Evolutionary conservation across 1,140 invertebrate species (phyloP), one percentile per base, ranked within the genome.

Genomic region (Neodiprion pinetum): DNA sequence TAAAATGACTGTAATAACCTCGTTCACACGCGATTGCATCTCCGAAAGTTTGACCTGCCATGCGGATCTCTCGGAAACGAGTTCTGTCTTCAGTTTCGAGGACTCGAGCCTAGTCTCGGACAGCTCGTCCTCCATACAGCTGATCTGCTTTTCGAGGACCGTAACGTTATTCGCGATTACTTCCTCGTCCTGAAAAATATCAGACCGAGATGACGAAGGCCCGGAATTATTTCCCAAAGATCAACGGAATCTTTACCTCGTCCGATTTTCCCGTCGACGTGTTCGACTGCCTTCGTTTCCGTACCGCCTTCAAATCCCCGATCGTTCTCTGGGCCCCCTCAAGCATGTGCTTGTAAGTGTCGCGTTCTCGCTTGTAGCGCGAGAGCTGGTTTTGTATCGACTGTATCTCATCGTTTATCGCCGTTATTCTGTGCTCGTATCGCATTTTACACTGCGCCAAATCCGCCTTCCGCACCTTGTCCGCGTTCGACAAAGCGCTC

Each of bases 261-360:
- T 93, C 92, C 17, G 90, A 90, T 81, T 90, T 92, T 50, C 89
- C 90, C 67, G 84, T 87, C 1, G 89, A 87, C 50, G 83, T 83
- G 9, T 80, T 82, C 67, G 86, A 86, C 76, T 84, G 82, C 80
- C 86, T 84, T 50, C 83, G 68, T 70, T 85, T 80, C 75, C 82
- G 84, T 3, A 78, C 81, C 79, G 76, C 82, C 80, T 95, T 96
- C 1, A 95, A 87, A 76, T 96, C 94, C 0, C 92, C 90, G 73
- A 96, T 95, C 17, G 92, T 95, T 88, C 93, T 95, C 82, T 95
- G 95, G 0, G 95, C 95, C 17, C 92, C 92, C 81, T 97, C 95
- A 48, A 97, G 82, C 93, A 98, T 96, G 82, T 97, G 95, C 78
- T 96, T 96, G 80, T 96, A 97, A 48, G 94, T 95, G 82, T 98